Percentiles rank a stretch among this genome's conserved stretches.
These are phyloP conservation scores for Takifugu ocellatus DNA, from an alignment of 2,797 vertebrate species.

Conservation along the genomic window DNA sequence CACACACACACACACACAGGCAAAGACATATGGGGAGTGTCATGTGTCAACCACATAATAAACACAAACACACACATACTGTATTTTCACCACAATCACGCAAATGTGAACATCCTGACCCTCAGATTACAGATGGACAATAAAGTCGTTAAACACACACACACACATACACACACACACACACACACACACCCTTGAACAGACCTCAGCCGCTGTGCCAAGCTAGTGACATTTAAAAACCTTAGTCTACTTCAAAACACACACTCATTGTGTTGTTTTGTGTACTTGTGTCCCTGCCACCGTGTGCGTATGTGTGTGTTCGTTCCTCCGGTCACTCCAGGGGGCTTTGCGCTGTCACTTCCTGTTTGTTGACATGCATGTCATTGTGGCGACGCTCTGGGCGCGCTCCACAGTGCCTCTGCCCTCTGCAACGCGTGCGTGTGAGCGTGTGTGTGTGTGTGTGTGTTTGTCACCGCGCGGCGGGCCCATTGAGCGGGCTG, in stretches of 20 bases:
- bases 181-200: constrained; percentile 11
- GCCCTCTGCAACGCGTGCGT: constrained; percentile 27
- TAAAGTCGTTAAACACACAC: constrained; percentile 21
- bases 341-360: constrained; percentile 67
- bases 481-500: constrained; percentile 60
- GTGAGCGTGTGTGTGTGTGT: constrained; percentile 28
- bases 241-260: constrained; percentile 42
- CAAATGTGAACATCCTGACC: constrained; percentile 29
- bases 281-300: constrained; percentile 18
- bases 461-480: constrained; percentile 41
- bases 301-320: constrained; percentile 41
- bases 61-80: constrained; percentile 14
- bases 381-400: constrained; percentile 68
- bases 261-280: constrained; percentile 29
- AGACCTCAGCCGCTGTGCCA: constrained; percentile 24
- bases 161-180: constrained; percentile 18
- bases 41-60: constrained; percentile 18
- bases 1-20: neutral
- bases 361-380: constrained; percentile 74
- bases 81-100: constrained; percentile 7
- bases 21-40: neutral
- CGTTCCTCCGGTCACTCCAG: constrained; percentile 62
- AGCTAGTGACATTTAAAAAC: constrained; percentile 64
- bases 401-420: constrained; percentile 54
- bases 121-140: constrained; percentile 39